Base-by-base conservation (phyloP, 2,797 vertebrate species). In the Hydrolagus colliei region DNA sequence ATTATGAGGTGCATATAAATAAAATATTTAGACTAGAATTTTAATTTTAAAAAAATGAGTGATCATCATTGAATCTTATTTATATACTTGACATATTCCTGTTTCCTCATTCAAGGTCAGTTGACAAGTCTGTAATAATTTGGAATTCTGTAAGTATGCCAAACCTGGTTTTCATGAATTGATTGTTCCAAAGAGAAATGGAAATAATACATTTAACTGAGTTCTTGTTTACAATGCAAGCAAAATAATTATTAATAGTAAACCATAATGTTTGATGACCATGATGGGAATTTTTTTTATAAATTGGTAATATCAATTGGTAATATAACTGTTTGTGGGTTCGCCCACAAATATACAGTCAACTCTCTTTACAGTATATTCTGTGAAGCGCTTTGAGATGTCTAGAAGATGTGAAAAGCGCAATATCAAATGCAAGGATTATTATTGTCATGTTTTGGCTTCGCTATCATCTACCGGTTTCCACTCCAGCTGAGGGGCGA, bases 91-190 rank as follows among this genome's bases (percentile, higher is more conserved):
- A 1, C 63, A 22, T 20, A 2, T 85, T 86, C 18, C 86, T 78
- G 65, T 86, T 63, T 88, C 82, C 86, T 88, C 89, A 89, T 92
- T 87, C 86, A 92, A 97, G 96, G 52, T 97, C 96, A 41, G 93
- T 97, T 92, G 95, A 97, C 93, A 96, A 97, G 89, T 93, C 91
- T 10, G 92, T 97, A 73, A 91, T 95, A 22, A 88, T 97, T 86
- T 92, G 94, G 88, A 92, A 95, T 87, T 90, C 88, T 20, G 96
- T 97, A 91, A 96, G 96, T 96, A 89, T 86, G 32, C 18, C 0
- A 35, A 80, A 67, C 9, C 9, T 35, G 32, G 65, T 14, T 84
- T 84, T 4, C 9, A 35, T 32, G 10, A 84, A 67, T 84, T 84
- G 27, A n/a, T 52, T 84, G 65, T 84, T 12, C 18, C 27, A 84